Evolutionary conservation across 2,888 invertebrate genomes (phyloP), one percentile per base, ranked within the genome.

Genomic region (Thecophora atra): DNA sequence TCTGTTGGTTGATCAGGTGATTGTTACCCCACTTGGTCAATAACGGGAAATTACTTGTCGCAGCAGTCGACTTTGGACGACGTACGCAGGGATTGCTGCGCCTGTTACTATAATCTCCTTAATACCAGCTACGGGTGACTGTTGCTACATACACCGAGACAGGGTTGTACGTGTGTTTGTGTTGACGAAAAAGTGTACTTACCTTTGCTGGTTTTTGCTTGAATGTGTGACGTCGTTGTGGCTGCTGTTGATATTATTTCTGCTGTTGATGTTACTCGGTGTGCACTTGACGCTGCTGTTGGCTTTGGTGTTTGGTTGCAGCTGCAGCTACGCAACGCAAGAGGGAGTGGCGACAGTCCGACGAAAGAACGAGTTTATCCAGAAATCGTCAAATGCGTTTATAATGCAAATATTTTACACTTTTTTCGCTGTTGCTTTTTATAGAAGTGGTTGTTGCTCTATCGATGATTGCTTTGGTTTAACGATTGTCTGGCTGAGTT

Each of bases 41-140:
- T 70, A 70, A 70, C 70, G 70, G 70, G 62, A 70, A 63, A 70
- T 67, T 70, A 70, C 70, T 63, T 70, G 70, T 62, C 63, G 70
- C n/a, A 70, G 54, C 56, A 37, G 24, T 47, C 15, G 24, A 42
- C 47, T 47, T 24, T 30, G 60, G n/a, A n/a, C 60, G 47, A 64
- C 37, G 67, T 37, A 8, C 37, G 17, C 28, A 30, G 37, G 52
- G 8, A 62, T 24, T 42, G 24, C 30, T 51, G 62, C 62, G 70
- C 68, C 28, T 26, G 8, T 58, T 21, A 17, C 58, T 58, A 28
- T 28, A 24, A 26, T 17, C 21, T 47, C 6, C 28, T 60, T 37
- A 37, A 11, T 37, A 11, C 37, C 26, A 15, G 56, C n/a, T 13
- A 19, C 7, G n/a, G 21, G 56, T 13, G 13, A 13, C 6, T 24